A percentile compares a stretch with the other conserved stretches of the same genome.
Evolutionary conservation across 2,888 invertebrate genomes (phyloP).

Genomic region (Abrostola tripartita): DNA sequence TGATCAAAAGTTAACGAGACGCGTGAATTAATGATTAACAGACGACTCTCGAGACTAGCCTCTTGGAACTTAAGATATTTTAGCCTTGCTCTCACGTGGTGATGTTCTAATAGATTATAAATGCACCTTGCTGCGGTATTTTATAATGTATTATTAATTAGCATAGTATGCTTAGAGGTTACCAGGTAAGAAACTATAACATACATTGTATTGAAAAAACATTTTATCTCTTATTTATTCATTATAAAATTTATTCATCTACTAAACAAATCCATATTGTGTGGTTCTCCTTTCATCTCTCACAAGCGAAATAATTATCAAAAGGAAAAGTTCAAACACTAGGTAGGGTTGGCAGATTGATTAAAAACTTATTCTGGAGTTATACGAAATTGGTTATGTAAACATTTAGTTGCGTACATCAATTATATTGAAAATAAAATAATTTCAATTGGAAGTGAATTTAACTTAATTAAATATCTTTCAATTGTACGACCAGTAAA

Average conservation of each 20-base stretch:
- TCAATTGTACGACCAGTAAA: too few relatives aligned
- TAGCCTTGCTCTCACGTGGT: slow-evolving; percentile 4
- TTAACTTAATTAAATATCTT: too few relatives aligned
- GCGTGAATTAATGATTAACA: slow-evolving; percentile 53
- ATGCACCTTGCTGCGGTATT: background rate
- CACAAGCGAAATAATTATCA: slow-evolving; percentile 2
- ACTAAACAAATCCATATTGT: background rate
- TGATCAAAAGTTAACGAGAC: slow-evolving; percentile 49
- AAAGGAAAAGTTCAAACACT: slow-evolving; percentile 3
- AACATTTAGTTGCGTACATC: too few relatives aligned
- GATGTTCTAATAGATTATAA: slow-evolving; percentile 25
- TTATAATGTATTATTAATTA: too few relatives aligned
- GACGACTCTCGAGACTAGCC: slow-evolving; percentile 17
- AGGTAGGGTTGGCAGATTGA: background rate
- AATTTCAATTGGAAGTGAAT: too few relatives aligned
- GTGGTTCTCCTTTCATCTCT: background rate
- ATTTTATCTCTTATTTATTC: too few relatives aligned
- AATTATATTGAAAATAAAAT: too few relatives aligned
- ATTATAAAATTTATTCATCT: too few relatives aligned
- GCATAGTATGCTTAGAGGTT: too few relatives aligned
- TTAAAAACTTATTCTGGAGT: background rate
- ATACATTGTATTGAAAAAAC: too few relatives aligned
- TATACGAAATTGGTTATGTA: too few relatives aligned
- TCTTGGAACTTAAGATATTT: slow-evolving; percentile 35
- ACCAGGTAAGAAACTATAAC: too few relatives aligned